phyloP scores from a whole-genome alignment of 2,888 invertebrate species.

The Pseudanteris insignis region DNA sequence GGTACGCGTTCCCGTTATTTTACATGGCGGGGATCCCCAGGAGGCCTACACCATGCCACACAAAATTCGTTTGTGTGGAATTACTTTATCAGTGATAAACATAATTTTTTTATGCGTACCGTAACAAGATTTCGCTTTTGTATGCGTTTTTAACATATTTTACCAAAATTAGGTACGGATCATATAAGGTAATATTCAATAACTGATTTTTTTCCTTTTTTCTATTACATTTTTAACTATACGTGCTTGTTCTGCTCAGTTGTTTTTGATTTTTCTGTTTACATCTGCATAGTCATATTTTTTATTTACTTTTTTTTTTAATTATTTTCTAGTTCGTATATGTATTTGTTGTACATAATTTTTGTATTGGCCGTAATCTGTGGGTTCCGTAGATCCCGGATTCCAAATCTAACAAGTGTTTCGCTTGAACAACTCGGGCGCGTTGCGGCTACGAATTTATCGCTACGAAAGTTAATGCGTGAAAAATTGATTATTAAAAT shows the following conservation, averaged over 20 bases:
- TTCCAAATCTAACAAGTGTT: slow-evolving; percentile 30
- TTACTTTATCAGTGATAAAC: slow-evolving; percentile 15
- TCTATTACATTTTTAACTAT: slow-evolving; percentile 2
- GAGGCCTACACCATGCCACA: slow-evolving; percentile 66
- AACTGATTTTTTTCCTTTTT: not conserved
- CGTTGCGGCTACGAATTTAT: not conserved
- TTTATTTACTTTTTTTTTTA: slow-evolving; percentile 4
- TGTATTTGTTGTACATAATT: no score
- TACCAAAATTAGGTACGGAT: slow-evolving; percentile 16
- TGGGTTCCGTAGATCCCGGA: slow-evolving; percentile 18
- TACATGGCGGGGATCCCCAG: slow-evolving; percentile 67
- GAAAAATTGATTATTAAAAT: no score
- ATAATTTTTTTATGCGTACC: slow-evolving; percentile 6
- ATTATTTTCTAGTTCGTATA: slow-evolving; percentile 4
- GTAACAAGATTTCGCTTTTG: no score
- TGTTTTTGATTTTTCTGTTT: slow-evolving; percentile 28
- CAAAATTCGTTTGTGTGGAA: slow-evolving; percentile 32
- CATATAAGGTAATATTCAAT: slow-evolving; percentile 7
- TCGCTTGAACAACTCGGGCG: slow-evolving; percentile 5
- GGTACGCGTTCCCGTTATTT: slow-evolving; percentile 66
- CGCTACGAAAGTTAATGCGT: not conserved
- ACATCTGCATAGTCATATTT: slow-evolving; percentile 28
- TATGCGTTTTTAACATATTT: not conserved
- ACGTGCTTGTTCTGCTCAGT: slow-evolving; percentile 36
- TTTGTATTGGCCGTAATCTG: no score